A percentile compares a stretch with the other conserved stretches of the same genome.
Conservation (phyloP, 2,797 vertebrate species). For the Acrossocheilus wenchowensis region DNA sequence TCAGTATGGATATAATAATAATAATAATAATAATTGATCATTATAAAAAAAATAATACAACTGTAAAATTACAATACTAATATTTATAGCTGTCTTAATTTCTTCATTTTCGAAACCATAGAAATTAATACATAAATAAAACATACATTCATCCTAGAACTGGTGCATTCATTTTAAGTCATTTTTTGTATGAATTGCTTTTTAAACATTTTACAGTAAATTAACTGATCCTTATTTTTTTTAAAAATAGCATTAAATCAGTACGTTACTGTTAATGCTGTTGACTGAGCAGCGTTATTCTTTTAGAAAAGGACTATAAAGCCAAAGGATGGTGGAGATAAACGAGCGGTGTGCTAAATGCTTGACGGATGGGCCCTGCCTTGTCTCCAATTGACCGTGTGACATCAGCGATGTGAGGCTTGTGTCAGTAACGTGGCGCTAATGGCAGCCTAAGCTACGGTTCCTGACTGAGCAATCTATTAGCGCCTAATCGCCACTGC, state of each 20-base stretch:
- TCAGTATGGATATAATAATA: too few species aligned
- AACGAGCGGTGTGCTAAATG: constrained; percentile 57
- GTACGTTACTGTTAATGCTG: neutral
- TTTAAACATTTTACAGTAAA: constrained; percentile 54
- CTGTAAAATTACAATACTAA: neutral
- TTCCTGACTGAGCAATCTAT: constrained; percentile 68
- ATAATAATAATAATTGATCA: too few species aligned
- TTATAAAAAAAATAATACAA: neutral
- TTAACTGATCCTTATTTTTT: neutral
- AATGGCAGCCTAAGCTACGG: constrained; percentile 73
- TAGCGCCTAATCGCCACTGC: constrained; percentile 59
- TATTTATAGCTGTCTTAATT: neutral
- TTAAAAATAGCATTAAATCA: neutral
- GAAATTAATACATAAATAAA: neutral
- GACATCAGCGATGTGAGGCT: constrained; percentile 77
- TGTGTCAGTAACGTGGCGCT: constrained; percentile 73
- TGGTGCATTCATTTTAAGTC: neutral
- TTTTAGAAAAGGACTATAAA: constrained; percentile 46
- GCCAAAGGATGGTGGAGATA: constrained; percentile 30
- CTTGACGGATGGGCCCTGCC: constrained; percentile 57
- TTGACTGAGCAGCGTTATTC: constrained; percentile 4
- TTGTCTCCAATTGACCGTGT: constrained; percentile 78
- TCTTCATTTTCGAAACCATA: neutral
- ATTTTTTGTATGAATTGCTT: neutral
- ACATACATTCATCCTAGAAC: neutral